Percentiles rank a stretch among this genome's conserved stretches.
These are phyloP conservation scores for Hydrotaea cyrtoneurina DNA, from an alignment of 2,888 invertebrate species.

Conservation along the genomic window DNA sequence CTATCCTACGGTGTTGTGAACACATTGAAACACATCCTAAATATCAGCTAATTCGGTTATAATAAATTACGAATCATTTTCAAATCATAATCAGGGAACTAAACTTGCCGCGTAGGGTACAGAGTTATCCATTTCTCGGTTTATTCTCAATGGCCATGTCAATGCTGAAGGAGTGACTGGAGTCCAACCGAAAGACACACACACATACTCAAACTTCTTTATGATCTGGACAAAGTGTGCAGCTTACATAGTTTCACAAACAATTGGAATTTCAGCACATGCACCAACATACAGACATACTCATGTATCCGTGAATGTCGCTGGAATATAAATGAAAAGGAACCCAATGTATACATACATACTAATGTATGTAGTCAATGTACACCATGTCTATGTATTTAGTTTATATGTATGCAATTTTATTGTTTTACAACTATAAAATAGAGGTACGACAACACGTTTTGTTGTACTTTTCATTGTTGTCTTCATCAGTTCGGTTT, in stretches of 20 bases:
- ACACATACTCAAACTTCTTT: background rate
- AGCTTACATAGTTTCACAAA: conserved; percentile 21
- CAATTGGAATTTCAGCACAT: conserved; percentile 17
- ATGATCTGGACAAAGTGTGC: background rate
- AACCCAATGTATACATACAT: background rate
- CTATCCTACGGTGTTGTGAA: too few relatives aligned
- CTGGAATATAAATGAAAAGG: background rate
- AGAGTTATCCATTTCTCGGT: background rate
- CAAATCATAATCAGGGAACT: too few relatives aligned
- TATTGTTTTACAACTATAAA: conserved; percentile 58
- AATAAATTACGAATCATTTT: too few relatives aligned
- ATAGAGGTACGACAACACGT: conserved; percentile 29
- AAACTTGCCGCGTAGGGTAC: background rate
- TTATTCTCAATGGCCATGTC: conserved; percentile 32
- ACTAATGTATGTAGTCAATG: background rate
- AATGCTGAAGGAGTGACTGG: background rate
- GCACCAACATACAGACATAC: background rate
- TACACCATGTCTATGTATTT: background rate
- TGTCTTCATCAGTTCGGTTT: conserved; percentile 6
- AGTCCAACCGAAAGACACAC: background rate
- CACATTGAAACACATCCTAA: too few relatives aligned
- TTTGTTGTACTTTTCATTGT: conserved; percentile 37
- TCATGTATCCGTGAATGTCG: background rate
- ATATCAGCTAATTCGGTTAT: too few relatives aligned
- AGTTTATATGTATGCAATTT: conserved; percentile 43